Evolutionary conservation across 2,888 invertebrate genomes (phyloP).

Genomic region (Drosophila buzzatii): DNA sequence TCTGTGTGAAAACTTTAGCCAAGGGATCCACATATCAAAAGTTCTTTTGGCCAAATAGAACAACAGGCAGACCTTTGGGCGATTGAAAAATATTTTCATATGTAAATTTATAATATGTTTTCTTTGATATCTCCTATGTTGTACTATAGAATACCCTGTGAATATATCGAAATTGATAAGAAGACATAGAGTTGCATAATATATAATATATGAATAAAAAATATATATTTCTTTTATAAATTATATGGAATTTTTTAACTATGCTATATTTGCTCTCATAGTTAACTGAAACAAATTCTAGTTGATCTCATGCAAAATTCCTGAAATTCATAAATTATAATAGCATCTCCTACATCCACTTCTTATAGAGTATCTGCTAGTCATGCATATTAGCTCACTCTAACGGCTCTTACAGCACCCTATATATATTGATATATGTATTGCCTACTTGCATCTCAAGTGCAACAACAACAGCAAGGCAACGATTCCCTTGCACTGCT

Average conservation of each 20-base stretch:
- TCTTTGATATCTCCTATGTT: conserved; percentile 5
- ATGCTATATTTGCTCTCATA: neutral
- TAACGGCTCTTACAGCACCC: neutral
- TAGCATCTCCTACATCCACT: too few species aligned
- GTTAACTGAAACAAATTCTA: neutral
- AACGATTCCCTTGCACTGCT: conserved; percentile 33
- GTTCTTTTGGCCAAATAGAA: conserved; percentile 49
- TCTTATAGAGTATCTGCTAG: neutral
- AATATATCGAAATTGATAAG: neutral
- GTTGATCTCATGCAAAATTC: neutral
- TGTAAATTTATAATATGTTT: conserved; percentile 59
- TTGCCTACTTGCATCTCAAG: conserved; percentile 71
- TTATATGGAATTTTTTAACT: neutral
- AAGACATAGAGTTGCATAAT: neutral
- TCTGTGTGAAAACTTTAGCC: conserved; percentile 42
- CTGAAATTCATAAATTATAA: neutral
- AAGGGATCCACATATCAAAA: conserved; percentile 49
- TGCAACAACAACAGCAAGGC: conserved; percentile 54
- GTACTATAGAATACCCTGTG: conserved; percentile 4
- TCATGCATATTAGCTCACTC: neutral
- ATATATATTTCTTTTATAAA: neutral
- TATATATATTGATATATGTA: conserved; percentile 39
- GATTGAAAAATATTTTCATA: conserved; percentile 77
- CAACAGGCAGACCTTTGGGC: conserved; percentile 57
- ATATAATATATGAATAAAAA: neutral